Percentiles rank a stretch among this genome's conserved stretches.
Conservation (phyloP, 1,140 invertebrate genomes). For the Mizuhopecten yessoensis region DNA sequence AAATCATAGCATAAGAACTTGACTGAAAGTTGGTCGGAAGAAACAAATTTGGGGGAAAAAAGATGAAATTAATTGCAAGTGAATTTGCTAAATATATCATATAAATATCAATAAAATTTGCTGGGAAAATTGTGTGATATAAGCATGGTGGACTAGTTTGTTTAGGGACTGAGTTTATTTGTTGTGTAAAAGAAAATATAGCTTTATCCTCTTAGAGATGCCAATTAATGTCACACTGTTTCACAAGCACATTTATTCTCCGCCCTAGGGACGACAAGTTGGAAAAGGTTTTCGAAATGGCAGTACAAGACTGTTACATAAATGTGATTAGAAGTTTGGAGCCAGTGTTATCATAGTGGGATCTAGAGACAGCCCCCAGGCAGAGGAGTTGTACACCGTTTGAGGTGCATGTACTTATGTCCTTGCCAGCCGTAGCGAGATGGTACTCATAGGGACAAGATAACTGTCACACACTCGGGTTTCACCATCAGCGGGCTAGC, state of each 20-base stretch:
- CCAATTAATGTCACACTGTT: conserved; percentile 6
- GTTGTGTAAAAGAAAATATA: conserved; percentile 27
- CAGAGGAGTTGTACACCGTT: background rate
- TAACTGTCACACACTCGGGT: conserved; percentile 23
- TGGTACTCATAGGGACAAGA: background rate
- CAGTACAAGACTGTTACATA: conserved; percentile 9
- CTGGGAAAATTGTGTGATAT: background rate
- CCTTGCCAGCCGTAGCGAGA: background rate
- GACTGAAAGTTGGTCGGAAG: too few relatives aligned
- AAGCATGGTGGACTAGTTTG: background rate
- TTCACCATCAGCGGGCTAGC: background rate
- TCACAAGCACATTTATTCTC: background rate
- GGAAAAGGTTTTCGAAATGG: conserved; percentile 31
- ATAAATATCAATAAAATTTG: background rate
- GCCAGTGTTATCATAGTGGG: background rate
- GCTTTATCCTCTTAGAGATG: conserved; percentile 9
- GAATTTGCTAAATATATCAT: background rate
- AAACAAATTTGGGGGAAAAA: too few relatives aligned
- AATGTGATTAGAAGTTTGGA: conserved; percentile 28
- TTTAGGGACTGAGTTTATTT: background rate
- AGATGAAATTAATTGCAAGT: too few relatives aligned
- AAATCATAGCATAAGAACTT: too few relatives aligned
- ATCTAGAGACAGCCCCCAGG: background rate
- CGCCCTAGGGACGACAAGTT: background rate
- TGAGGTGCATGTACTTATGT: background rate